phyloP scores from a whole-genome alignment of 2,113 vertebrate genomes.

The Hylia prasina region DNA sequence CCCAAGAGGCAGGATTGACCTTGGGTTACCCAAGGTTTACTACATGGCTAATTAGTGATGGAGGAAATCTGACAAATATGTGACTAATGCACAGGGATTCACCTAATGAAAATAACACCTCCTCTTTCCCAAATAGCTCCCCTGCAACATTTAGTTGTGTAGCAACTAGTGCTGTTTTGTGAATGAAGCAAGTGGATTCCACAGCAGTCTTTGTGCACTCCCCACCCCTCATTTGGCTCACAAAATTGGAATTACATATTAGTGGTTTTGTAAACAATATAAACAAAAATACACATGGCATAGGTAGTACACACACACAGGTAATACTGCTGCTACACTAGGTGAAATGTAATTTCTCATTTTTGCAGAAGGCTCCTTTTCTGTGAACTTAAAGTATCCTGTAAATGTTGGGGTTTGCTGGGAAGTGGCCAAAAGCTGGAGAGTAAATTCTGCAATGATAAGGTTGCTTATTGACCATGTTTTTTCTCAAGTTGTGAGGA shows the following conservation, averaged over 20 bases:
- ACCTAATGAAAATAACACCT: background rate
- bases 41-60: background rate
- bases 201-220: background rate
- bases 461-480: background rate
- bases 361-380: background rate
- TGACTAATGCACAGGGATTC: background rate
- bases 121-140: background rate
- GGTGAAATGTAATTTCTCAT: background rate
- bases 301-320: background rate
- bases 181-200: background rate
- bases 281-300: background rate
- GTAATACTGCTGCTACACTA: background rate
- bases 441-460: background rate
- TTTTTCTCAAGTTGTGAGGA: background rate
- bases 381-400: background rate
- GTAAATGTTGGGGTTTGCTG: background rate
- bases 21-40: background rate
- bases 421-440: background rate
- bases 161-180: background rate
- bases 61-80: background rate
- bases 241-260: background rate
- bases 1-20: background rate
- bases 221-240: background rate
- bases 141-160: background rate
- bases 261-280: background rate